These are phyloP conservation scores for Pseudomugil gertrudae DNA, from an alignment of 2,797 vertebrate species.

Conservation along the genomic window DNA sequence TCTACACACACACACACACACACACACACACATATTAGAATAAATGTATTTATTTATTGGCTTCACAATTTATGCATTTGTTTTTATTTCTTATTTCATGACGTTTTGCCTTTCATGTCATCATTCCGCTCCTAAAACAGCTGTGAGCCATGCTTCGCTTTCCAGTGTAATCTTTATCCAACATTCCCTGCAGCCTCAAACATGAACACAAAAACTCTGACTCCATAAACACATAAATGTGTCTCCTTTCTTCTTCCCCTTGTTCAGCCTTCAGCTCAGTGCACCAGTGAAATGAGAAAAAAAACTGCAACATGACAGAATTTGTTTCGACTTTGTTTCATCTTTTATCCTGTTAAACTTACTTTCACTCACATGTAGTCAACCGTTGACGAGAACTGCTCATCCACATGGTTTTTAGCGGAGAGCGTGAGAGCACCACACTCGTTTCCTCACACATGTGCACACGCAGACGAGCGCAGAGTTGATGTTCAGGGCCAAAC, in stretches of 20 bases:
- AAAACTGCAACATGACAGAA: neutral
- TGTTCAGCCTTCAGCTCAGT: neutral
- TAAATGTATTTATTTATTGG: too few species aligned
- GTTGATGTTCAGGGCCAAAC: constrained; percentile 75
- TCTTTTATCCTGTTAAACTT: neutral
- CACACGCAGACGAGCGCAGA: constrained; percentile 38
- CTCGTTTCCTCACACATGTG: constrained; percentile 6
- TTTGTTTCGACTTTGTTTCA: neutral
- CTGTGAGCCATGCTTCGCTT: too few species aligned
- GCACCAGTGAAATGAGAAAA: neutral
- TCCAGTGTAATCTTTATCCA: too few species aligned
- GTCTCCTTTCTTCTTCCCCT: neutral
- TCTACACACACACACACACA: too few species aligned
- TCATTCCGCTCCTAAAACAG: too few species aligned
- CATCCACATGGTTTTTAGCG: neutral
- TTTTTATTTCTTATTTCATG: too few species aligned
- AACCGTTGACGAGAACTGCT: neutral
- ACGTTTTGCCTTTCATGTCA: too few species aligned
- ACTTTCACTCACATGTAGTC: neutral
- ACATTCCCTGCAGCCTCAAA: neutral
- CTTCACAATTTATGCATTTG: too few species aligned
- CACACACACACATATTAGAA: too few species aligned
- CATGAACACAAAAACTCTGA: neutral
- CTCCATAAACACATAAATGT: neutral
- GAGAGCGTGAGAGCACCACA: constrained; percentile 4